Base-by-base conservation (phyloP, 2,797 vertebrate genomes). In the Alcedo atthis region DNA sequence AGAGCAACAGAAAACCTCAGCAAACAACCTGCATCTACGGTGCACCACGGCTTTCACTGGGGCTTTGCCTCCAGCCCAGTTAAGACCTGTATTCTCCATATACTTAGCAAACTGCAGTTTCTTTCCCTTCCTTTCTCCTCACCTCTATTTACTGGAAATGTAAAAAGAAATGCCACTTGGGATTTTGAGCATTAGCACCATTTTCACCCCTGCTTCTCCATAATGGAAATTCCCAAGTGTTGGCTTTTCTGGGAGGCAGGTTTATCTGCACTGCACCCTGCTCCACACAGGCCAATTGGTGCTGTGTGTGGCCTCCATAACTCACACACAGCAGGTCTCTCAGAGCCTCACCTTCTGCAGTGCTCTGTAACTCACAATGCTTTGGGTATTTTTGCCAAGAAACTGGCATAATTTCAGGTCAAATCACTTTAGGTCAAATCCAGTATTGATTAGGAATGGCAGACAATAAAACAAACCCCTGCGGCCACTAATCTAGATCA, bases 1-100 rank as follows among this genome's bases (percentile, higher is more conserved):
- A 90, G 64, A 88, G 59, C 51, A 91, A 70, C 37, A 90, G 81
- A 64, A 92, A 51, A 90, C n/a, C 55, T 76, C 70, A 19, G 59
- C 42, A 67, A 84, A 81, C 53, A 94, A 88, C 70, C 46, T 57
- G 35, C 61, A 84, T 7, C 51, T 32, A 28, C 35, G 8, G 25
- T 54, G 54, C n/a, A 51, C 15, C 10, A 19, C 40, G 54, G 37
- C 33, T 76, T 43, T 43, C 43, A 43, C 43, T 43, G 43, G 43
- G 43, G 43, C 43, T 43, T 43, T 43, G 43, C 43, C 43, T 43
- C 43, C 43, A 43, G 43, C 43, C 17, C 43, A 43, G 43, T 43
- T 43, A 19, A 43, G 43, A 43, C 43, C 43, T 43, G 43, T 43
- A 43, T 43, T 43, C 43, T 43, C 43, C 43, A 43, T 43, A 43